phyloP scores from a whole-genome alignment of 2,113 vertebrate genomes.

The Mungos mungo region DNA sequence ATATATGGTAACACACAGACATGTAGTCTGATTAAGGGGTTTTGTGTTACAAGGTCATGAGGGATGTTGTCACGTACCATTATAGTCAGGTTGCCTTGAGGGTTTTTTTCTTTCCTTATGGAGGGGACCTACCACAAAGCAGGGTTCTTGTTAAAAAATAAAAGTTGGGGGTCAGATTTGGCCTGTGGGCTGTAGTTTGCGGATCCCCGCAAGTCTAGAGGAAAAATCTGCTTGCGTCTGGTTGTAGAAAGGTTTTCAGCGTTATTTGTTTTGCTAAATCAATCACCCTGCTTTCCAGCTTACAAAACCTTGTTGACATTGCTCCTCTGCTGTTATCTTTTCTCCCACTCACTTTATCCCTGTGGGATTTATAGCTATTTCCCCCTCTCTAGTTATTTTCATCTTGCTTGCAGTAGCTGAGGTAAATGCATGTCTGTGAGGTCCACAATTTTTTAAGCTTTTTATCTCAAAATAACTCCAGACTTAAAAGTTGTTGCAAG shows the following conservation, averaged over 20 bases:
- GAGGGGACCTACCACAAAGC: no score
- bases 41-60: no score
- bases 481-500: not conserved
- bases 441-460: not conserved
- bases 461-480: slow-evolving; percentile 12
- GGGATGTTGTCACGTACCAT: no score
- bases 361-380: not conserved
- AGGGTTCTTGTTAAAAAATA: not conserved
- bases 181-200: not conserved
- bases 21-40: no score
- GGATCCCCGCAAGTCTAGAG: not conserved
- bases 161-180: not conserved
- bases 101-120: no score
- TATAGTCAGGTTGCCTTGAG: no score
- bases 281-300: not conserved
- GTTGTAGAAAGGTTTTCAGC: not conserved
- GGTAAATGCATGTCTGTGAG: not conserved
- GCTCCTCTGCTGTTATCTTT: not conserved
- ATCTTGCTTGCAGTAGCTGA: not conserved
- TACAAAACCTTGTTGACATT: not conserved
- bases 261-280: not conserved
- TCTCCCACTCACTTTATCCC: not conserved
- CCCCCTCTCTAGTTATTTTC: not conserved
- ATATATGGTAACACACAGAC: no score
- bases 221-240: not conserved